Percentiles rank a stretch among this genome's conserved stretches.
Conservation (phyloP, 2,888 invertebrate genomes). For the Aromia moschata region DNA sequence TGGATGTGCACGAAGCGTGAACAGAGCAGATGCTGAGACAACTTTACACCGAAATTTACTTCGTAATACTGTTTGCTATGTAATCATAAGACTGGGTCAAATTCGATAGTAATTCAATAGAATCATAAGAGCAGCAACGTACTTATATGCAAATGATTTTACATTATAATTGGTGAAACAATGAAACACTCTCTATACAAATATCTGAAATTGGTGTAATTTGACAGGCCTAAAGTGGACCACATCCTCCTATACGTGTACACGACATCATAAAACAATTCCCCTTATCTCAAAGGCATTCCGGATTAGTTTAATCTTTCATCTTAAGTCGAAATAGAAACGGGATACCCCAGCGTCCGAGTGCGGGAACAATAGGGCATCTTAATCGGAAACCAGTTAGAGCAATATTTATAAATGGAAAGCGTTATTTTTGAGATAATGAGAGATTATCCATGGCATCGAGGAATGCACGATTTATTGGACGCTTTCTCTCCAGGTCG, state of each 20-base stretch:
- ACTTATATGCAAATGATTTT: no score
- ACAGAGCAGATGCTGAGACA: no score
- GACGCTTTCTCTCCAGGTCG: conserved; percentile 20
- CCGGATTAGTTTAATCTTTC: conserved; percentile 21
- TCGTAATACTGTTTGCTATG: no score
- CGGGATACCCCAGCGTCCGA: conserved; percentile 7
- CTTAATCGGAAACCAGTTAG: conserved; percentile 27
- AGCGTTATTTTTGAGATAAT: conserved; percentile 8
- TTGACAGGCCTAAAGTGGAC: no score
- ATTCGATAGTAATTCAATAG: no score
- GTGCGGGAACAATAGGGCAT: conserved; percentile 19
- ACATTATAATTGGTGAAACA: no score
- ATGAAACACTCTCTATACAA: no score
- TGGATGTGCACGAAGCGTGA: no score
- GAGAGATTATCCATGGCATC: conserved; percentile 16
- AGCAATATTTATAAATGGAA: conserved; percentile 27
- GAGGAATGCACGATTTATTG: conserved; percentile 12
- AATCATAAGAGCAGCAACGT: no score
- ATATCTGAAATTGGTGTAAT: no score
- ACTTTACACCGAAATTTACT: no score
- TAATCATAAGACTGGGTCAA: no score
- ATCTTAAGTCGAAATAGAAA: conserved; percentile 29
- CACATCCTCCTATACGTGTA: conserved; percentile 1
- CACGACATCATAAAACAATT: conserved; percentile 15
- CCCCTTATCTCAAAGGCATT: conserved; percentile 21